Conservation (phyloP, 1,140 invertebrate species). For the Cryptotermes secundus region DNA sequence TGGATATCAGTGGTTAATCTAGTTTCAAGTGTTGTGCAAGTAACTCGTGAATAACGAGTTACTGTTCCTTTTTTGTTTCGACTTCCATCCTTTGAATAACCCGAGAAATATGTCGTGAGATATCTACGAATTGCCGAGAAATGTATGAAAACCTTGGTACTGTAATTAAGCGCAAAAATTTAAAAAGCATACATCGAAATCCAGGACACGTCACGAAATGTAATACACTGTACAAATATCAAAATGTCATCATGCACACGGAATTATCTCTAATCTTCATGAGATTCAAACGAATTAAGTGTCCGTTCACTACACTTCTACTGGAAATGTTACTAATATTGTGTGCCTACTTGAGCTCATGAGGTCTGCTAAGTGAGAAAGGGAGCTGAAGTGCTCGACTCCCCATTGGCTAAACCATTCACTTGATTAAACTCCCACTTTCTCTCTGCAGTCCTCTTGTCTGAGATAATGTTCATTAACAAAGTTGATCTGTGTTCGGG, state of each 20-base stretch:
- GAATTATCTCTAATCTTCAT: background rate
- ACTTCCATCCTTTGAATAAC: no score
- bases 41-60: no score
- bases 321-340: background rate
- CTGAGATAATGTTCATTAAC: conserved; percentile 14
- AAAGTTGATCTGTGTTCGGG: background rate
- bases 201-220: background rate
- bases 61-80: no score
- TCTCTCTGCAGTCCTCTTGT: background rate
- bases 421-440: background rate
- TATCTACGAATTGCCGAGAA: no score
- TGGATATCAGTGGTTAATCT: no score
- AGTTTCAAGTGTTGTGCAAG: no score
- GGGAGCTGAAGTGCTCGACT: background rate
- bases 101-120: no score
- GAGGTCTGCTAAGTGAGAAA: background rate
- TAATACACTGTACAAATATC: background rate
- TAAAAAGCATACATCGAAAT: background rate
- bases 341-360: background rate
- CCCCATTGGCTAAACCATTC: background rate
- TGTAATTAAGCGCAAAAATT: no score
- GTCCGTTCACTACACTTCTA: background rate
- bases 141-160: no score
- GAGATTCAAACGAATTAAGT: background rate
- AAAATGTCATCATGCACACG: background rate